phyloP scores from a whole-genome alignment of 92 coral and sea anemone genomes.

The Virgularia gustaviana region DNA sequence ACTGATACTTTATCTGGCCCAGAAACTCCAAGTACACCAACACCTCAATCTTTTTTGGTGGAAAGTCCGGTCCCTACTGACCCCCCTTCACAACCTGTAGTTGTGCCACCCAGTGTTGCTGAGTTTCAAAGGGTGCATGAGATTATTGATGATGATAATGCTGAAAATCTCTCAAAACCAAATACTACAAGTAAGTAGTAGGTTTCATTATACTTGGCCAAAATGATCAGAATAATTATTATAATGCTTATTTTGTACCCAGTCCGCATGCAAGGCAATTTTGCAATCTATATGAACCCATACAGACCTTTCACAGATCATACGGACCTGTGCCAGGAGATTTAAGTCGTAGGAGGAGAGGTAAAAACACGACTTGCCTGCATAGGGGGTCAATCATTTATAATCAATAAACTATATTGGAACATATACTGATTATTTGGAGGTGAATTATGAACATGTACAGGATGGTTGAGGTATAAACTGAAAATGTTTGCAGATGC shows the following conservation, averaged over 20 bases:
- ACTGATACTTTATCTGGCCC: conserved; percentile 27
- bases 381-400: too few species aligned
- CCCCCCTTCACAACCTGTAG: conserved; percentile 8
- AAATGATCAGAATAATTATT: conserved; percentile 12
- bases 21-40: conserved; percentile 20
- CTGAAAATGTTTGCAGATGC: too few species aligned
- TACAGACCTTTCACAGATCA: too few species aligned
- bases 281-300: too few species aligned
- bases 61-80: conserved; percentile 19
- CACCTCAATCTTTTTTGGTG: not conserved
- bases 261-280: too few species aligned
- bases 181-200: not conserved
- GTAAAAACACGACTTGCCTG: too few species aligned
- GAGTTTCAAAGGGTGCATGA: not conserved
- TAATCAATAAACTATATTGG: too few species aligned
- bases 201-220: not conserved
- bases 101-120: conserved; percentile 18
- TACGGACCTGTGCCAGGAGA: too few species aligned
- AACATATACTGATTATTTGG: too few species aligned
- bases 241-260: not conserved
- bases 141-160: not conserved
- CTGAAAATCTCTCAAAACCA: not conserved
- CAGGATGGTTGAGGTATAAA: too few species aligned
- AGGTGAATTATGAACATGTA: too few species aligned
- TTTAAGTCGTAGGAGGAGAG: too few species aligned